Base-by-base conservation (phyloP, 2,113 vertebrate genomes). In the Azemiops feae region DNA sequence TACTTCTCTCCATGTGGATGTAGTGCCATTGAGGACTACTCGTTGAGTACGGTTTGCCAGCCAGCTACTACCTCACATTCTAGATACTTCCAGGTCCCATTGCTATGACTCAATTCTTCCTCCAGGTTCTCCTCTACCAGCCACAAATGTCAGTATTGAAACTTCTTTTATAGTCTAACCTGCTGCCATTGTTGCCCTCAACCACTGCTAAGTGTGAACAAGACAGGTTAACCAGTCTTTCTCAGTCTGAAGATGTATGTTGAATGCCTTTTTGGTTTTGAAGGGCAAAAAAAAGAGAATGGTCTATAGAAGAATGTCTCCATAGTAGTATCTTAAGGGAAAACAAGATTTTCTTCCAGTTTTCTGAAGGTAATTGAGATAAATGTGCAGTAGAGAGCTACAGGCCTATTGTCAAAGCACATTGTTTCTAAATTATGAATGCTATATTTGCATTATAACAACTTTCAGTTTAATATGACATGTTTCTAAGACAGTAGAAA, bases 401-500 rank as follows among this genome's bases (percentile, higher is more conserved):
- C n/a, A 54, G 53, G 16, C 9, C 55, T 87, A 87, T n/a, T 87
- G 39, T 54, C 45, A 87, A 43, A 50, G 43, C n/a, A 90, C 34
- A 34, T 30, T 6, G 25, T 30, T 89, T 57, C 52, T 47, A 89
- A 89, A 85, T 81, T 85, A 92, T 85, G 64, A 45, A 18, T 45
- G 54, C 55, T 92, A 39, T 90, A 87, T 58, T 89, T 58, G 45
- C 92, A 86, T 60, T 90, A 23, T 22, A 90, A n/a, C n/a, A 52
- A 93, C 47, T 93, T 89, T 43, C 27, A 58, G 54, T 43, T 90
- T 85, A 89, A 90, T 55, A 90, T 52, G 55, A 60, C 89, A 93
- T 57, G 86, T 93, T 93, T 93, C 88, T 90, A 81, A 90, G 55
- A 69, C n/a, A 93, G 23, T 89, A 74, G 85, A 85, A 85, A 85